These are phyloP conservation scores for Lepus timidus DNA, from an alignment of 2,113 vertebrate species.

Conservation along the genomic window DNA sequence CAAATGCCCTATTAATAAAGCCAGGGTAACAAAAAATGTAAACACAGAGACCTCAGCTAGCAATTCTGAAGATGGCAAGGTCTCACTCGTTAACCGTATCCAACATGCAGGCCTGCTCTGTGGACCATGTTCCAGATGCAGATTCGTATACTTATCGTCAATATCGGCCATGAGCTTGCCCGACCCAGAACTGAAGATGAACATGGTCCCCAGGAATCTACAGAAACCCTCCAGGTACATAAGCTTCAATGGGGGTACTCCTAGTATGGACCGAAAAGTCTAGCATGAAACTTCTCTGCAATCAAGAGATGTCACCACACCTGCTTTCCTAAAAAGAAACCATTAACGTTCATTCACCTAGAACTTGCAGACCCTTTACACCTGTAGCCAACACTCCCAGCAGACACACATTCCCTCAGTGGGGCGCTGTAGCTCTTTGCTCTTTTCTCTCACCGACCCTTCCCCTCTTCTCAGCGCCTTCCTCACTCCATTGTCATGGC, in stretches of 20 bases:
- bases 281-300: background rate
- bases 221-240: background rate
- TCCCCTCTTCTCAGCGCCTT: no score
- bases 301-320: no score
- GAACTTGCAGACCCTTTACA: background rate
- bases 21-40: background rate
- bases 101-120: background rate
- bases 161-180: background rate
- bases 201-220: background rate
- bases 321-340: background rate
- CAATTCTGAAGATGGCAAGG: background rate
- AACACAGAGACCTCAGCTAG: background rate
- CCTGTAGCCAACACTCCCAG: no score
- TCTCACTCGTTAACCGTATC: background rate
- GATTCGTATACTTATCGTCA: no score
- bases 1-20: background rate
- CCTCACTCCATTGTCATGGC: no score
- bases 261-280: background rate
- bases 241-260: no score
- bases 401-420: no score
- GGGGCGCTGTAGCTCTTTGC: rapidly evolving
- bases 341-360: background rate
- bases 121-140: background rate
- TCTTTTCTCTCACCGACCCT: background rate
- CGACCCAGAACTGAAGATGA: background rate